These are phyloP conservation scores for Malurus alboscapulatus DNA, from an alignment of 2,113 vertebrate species.

Conservation along the genomic window DNA sequence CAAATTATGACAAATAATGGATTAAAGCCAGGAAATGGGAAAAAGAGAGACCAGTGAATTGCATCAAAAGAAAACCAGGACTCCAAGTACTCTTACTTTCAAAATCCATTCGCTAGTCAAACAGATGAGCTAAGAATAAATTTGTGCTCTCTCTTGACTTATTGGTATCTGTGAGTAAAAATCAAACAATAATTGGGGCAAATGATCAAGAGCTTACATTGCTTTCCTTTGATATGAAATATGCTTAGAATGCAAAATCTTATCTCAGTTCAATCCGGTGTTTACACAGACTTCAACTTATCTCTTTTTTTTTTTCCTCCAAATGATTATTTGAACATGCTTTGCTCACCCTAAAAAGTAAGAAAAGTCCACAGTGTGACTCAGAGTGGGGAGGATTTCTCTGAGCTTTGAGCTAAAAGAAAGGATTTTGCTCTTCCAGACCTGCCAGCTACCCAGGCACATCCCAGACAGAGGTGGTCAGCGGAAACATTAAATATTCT, in stretches of 20 bases:
- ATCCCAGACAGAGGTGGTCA: background rate
- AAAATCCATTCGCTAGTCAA: background rate
- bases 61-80: background rate
- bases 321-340: background rate
- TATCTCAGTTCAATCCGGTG: background rate
- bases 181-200: background rate
- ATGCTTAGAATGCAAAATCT: background rate
- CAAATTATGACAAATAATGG: background rate
- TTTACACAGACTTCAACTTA: background rate
- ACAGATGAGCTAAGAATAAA: background rate
- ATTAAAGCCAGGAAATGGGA: background rate
- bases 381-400: background rate
- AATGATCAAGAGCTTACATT: background rate
- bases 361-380: background rate
- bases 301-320: background rate
- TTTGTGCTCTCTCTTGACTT: background rate
- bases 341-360: background rate
- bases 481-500: accelerated
- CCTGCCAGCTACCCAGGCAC: background rate
- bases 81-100: background rate
- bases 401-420: background rate
- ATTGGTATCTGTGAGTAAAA: background rate
- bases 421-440: background rate
- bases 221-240: background rate
- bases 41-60: background rate